Evolutionary conservation across 1,140 invertebrate species (phyloP).

Genomic region (Trichoplusia ni): DNA sequence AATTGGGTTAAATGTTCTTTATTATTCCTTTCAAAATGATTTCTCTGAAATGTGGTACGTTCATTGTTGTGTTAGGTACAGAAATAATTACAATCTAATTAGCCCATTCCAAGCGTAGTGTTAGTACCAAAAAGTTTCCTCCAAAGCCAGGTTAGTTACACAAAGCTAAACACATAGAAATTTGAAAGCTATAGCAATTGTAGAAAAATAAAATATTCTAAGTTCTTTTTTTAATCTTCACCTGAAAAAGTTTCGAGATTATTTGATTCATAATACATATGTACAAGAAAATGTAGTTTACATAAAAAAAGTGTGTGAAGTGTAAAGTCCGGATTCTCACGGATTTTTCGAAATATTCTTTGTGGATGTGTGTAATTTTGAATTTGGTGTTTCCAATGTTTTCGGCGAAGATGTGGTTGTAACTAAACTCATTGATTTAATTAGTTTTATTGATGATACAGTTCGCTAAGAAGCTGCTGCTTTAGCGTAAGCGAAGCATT

Average conservation of each 20-base stretch:
- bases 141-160: constrained; percentile 57
- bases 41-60: no score
- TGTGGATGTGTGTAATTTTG: constrained; percentile 41
- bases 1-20: no score
- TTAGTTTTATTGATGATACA: constrained; percentile 22
- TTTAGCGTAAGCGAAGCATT: constrained; percentile 67
- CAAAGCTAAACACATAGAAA: constrained; percentile 71
- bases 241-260: constrained; percentile 63
- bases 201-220: constrained; percentile 45
- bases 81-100: not conserved
- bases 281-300: constrained; percentile 29
- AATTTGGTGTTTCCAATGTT: constrained; percentile 34
- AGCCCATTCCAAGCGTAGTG: not conserved
- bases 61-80: not conserved
- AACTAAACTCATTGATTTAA: constrained; percentile 14
- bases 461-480: constrained; percentile 63
- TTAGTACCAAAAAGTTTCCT: constrained; percentile 56
- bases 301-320: constrained; percentile 36
- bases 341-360: constrained; percentile 52
- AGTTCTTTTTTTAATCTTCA: constrained; percentile 63
- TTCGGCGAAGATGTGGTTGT: constrained; percentile 35
- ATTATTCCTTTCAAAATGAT: no score
- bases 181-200: constrained; percentile 69
- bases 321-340: constrained; percentile 59
- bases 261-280: constrained; percentile 39